Conservation (phyloP, 2,797 vertebrate genomes). For the Artibeus lituratus region DNA sequence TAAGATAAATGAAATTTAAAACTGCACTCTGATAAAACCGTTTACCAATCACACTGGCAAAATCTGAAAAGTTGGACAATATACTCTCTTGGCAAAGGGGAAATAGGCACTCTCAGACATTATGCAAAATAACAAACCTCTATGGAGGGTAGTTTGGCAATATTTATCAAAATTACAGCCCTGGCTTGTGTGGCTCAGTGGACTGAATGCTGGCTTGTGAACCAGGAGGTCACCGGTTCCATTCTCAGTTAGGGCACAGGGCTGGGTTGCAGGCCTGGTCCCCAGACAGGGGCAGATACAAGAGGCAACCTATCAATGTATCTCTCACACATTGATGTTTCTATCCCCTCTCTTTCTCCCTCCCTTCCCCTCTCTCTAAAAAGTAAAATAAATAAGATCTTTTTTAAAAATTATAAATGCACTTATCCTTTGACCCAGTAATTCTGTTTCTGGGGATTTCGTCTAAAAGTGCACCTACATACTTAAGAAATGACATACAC, state of each 20-base stretch:
- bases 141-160: not conserved
- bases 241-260: no score
- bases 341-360: no score
- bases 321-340: no score
- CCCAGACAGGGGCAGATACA: no score
- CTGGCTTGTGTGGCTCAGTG: no score
- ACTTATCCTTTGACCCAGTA: not conserved
- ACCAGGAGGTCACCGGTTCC: no score
- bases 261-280: no score
- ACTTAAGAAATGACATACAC: not conserved
- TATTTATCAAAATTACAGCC: not conserved
- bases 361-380: no score
- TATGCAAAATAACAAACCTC: not conserved
- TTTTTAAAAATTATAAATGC: not conserved
- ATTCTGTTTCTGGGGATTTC: constrained; percentile 19
- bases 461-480: not conserved
- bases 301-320: no score
- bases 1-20: constrained; percentile 36
- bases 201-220: no score
- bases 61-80: not conserved
- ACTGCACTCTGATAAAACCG: not conserved
- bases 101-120: not conserved
- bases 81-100: not conserved
- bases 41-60: not conserved
- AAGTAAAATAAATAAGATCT: no score